Percentiles rank a stretch among this genome's conserved stretches.
Evolutionary conservation across 1,140 invertebrate genomes (phyloP).

Genomic region (Grapholita molesta): DNA sequence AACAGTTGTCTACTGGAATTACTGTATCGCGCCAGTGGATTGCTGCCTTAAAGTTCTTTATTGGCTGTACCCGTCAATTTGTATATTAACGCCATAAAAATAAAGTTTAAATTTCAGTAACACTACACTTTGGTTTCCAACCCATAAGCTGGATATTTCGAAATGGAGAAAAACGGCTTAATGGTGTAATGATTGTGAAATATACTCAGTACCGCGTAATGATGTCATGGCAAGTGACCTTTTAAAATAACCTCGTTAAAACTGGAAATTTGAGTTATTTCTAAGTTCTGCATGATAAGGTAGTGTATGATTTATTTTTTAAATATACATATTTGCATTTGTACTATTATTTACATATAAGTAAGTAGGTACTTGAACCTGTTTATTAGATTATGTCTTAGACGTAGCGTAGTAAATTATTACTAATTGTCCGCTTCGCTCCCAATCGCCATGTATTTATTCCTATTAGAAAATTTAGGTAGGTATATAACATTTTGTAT

Average conservation of each 20-base stretch:
- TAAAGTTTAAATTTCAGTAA: not conserved
- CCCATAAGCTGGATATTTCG: not conserved
- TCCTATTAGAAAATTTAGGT: too few relatives aligned
- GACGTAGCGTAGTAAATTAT: too few relatives aligned
- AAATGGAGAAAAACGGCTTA: not conserved
- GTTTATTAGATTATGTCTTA: too few relatives aligned
- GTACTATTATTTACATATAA: too few relatives aligned
- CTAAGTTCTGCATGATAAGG: not conserved
- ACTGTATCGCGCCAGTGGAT: not conserved
- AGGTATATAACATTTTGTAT: too few relatives aligned
- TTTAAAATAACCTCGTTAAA: not conserved
- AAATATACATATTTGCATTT: too few relatives aligned
- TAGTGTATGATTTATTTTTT: too few relatives aligned
- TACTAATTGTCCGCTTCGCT: too few relatives aligned
- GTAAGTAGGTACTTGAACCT: too few relatives aligned
- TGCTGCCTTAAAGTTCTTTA: not conserved
- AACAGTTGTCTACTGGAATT: too few relatives aligned
- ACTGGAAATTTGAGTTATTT: slow-evolving; percentile 4
- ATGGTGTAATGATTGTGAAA: not conserved
- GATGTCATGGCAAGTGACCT: not conserved
- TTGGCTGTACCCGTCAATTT: not conserved
- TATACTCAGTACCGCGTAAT: not conserved
- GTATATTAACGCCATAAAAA: not conserved
- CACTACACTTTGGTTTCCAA: not conserved
- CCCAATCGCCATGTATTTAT: too few relatives aligned